Percentiles rank a stretch among this genome's conserved stretches.
Conservation (phyloP, 92 coral and sea anemone genomes). For the Actinernus sp. region DNA sequence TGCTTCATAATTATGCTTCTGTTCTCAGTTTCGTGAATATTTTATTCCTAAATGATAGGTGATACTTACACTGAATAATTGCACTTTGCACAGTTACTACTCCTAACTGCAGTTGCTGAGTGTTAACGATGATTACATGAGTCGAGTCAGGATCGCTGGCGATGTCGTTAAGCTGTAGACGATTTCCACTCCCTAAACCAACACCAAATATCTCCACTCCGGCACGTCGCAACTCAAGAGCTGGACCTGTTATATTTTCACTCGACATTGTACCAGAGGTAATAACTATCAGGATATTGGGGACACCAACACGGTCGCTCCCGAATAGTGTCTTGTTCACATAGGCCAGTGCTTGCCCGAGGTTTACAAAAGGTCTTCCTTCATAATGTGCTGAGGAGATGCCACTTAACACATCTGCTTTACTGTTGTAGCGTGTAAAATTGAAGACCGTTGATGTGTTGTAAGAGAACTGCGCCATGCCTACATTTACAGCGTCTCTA, state of each 20-base stretch:
- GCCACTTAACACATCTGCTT: slow-evolving; percentile 10
- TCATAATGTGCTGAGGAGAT: slow-evolving; percentile 35
- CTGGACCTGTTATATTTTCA: slow-evolving; percentile 11
- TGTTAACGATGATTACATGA: slow-evolving; percentile 51
- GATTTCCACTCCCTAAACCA: slow-evolving; percentile 29
- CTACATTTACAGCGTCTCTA: slow-evolving; percentile 38
- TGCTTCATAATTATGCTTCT: too few relatives aligned
- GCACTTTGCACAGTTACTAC: too few relatives aligned
- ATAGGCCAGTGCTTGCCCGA: slow-evolving; percentile 10
- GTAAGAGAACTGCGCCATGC: slow-evolving; percentile 31
- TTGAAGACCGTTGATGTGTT: slow-evolving; percentile 20
- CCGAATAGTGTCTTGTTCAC: slow-evolving; percentile 11
- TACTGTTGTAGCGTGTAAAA: slow-evolving; percentile 24
- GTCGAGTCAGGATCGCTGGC: slow-evolving; percentile 13
- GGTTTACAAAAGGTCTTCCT: slow-evolving; percentile 10
- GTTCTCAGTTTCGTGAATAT: too few relatives aligned
- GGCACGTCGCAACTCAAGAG: slow-evolving; percentile 12
- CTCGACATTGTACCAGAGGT: slow-evolving; percentile 18
- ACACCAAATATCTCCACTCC: slow-evolving; percentile 35
- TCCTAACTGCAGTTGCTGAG: slow-evolving; percentile 28
- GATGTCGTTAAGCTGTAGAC: slow-evolving; percentile 13
- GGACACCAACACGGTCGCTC: slow-evolving; percentile 33
- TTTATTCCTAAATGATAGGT: too few relatives aligned
- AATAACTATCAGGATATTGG: slow-evolving; percentile 46
- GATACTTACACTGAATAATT: too few relatives aligned